phyloP scores from a whole-genome alignment of 2,888 invertebrate genomes.

The Lymantria monacha region DNA sequence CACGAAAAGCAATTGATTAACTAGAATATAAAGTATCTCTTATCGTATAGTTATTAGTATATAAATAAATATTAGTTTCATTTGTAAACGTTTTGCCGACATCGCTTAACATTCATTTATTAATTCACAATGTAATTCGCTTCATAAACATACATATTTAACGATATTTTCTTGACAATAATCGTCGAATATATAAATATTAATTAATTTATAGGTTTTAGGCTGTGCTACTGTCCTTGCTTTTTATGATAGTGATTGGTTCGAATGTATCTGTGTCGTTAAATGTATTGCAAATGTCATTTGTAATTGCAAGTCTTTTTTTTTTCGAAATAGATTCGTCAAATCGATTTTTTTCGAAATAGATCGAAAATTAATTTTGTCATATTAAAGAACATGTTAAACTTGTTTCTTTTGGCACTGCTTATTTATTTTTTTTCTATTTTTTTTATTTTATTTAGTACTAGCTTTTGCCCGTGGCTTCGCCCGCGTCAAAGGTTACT shows the following conservation, averaged over 20 bases:
- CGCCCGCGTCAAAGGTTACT: too few species aligned
- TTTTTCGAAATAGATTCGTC: too few species aligned
- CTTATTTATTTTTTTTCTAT: too few species aligned
- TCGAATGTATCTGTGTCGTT: neutral
- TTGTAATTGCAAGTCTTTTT: neutral
- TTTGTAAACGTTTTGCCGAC: neutral
- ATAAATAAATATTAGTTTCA: neutral
- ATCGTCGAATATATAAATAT: conserved; percentile 14
- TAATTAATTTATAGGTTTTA: conserved; percentile 22
- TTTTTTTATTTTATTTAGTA: too few species aligned
- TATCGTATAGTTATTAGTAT: neutral
- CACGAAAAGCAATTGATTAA: neutral
- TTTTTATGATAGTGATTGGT: conserved; percentile 8
- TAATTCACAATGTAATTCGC: conserved; percentile 1
- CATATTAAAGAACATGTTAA: too few species aligned
- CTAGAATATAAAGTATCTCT: neutral
- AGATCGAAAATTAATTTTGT: too few species aligned
- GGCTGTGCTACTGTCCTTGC: conserved; percentile 15
- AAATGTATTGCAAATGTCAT: neutral
- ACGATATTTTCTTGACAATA: conserved; percentile 14
- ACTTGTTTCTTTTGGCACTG: too few species aligned
- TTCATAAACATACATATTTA: conserved; percentile 30
- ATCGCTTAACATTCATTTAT: neutral
- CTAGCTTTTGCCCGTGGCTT: too few species aligned
- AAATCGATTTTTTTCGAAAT: too few species aligned